Evolutionary conservation across 2,888 invertebrate species (phyloP), one percentile per base, ranked within the genome.

Genomic region (Xanthorhoe spadicearia): DNA sequence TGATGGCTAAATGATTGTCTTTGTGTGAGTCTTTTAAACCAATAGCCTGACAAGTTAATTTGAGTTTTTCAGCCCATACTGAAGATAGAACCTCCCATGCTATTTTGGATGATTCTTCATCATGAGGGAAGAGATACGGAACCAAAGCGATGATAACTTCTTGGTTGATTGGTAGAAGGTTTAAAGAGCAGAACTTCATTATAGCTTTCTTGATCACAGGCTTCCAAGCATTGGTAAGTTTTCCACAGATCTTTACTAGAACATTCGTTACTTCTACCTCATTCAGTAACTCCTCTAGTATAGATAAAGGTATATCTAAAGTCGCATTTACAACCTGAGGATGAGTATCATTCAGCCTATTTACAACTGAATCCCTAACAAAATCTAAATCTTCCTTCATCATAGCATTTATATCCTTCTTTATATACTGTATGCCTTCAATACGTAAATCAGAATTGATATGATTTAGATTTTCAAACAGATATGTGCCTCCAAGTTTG

Each of bases 401-500:
- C 18, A 95, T 82, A 18, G 83, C 74, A 9, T 88, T 75, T 72
- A 93, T 94, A 70, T 95, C 93, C 66, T 94, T 90, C 0, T 94
- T 86, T 9, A 98, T 87, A 70, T 94, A 94, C 72, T 95, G 92
- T 0, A 97, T 90, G 0, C 97, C 97, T 76, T 94, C 90, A 1
- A 94, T 87, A 71, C 98, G 94, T 60, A 96, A 91, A 54, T 94
- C 87, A 0, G 95, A 84, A 76, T 95, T 95, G 0, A 95, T 90
- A 83, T 98, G 97, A 76, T 97, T 96, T 0, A 98, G 85, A 72
- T 95, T 95, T 79, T 96, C 94, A 75, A 96, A 95, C 0, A 96
- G 89, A 60, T 94, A 92, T 46, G 89, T 91, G 0, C 90, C 90
- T 55, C 92, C 92, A 10, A 94, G 85, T 80, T 91, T 90, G 68